Conservation (phyloP, 2,888 invertebrate genomes). For the Perizoma affinitatum region DNA sequence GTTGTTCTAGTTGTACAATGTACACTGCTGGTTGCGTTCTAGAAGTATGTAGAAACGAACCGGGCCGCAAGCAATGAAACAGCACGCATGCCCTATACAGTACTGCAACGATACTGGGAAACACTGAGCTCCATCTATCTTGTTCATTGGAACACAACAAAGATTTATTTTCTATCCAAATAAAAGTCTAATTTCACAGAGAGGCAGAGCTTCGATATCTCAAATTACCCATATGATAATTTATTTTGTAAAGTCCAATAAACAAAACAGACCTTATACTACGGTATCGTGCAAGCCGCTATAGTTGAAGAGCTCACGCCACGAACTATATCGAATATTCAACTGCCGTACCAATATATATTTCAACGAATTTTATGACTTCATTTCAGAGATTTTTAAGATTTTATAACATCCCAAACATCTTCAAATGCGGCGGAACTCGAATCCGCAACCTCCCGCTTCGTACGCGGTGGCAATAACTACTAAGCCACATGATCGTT, state of each 20-base stretch:
- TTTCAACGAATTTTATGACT: neutral
- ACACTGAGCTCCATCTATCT: conserved; percentile 33
- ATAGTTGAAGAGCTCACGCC: conserved; percentile 54
- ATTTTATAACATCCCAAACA: no score
- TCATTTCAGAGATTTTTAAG: no score
- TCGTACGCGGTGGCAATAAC: no score
- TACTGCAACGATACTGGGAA: conserved; percentile 23
- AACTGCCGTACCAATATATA: conserved; percentile 25
- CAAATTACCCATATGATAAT: no score
- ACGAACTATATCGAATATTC: conserved; percentile 37
- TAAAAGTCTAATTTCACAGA: no score
- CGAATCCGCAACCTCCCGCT: no score
- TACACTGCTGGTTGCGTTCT: conserved; percentile 49
- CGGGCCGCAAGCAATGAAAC: conserved; percentile 57
- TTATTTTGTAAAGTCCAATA: conserved; percentile 34
- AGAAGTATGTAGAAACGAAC: conserved; percentile 35
- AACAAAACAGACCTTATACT: conserved; percentile 36
- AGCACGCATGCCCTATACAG: conserved; percentile 45
- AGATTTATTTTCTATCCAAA: no score
- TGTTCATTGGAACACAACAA: conserved; percentile 47
- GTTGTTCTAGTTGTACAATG: conserved; percentile 40
- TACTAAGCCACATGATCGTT: no score
- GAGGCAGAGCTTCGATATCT: no score
- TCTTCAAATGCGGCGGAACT: no score
- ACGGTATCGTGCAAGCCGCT: conserved; percentile 48